A percentile compares a stretch with the other conserved stretches of the same genome.
These are phyloP conservation scores for Cephalopholis sonnerati DNA, from an alignment of 2,113 vertebrate genomes.

Conservation along the genomic window DNA sequence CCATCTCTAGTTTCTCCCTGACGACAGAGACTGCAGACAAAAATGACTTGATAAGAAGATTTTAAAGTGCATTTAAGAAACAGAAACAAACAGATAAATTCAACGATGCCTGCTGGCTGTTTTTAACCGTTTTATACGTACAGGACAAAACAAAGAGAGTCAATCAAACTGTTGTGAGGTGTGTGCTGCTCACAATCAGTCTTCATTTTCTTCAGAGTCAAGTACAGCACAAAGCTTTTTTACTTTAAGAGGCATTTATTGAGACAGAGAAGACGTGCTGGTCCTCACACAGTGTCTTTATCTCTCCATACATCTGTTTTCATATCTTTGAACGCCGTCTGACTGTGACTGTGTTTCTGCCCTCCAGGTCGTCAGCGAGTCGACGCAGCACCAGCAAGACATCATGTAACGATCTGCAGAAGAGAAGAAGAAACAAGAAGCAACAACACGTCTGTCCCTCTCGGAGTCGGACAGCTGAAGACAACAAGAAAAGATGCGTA, in stretches of 20 bases:
- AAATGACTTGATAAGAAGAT: no score
- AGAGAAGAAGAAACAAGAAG: background rate
- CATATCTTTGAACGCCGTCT: background rate
- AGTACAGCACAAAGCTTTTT: background rate
- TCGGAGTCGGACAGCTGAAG: background rate
- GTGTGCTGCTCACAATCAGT: no score
- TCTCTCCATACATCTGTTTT: background rate
- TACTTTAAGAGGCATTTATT: background rate
- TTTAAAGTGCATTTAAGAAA: background rate
- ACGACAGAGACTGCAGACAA: no score
- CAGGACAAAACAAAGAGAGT: background rate
- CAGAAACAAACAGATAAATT: background rate
- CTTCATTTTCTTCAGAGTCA: background rate
- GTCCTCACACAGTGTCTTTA: background rate
- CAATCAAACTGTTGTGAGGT: background rate
- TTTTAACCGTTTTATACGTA: background rate
- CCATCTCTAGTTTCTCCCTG: no score
- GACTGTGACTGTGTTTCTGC: background rate
- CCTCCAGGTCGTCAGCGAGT: conserved; percentile 81
- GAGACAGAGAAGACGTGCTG: background rate
- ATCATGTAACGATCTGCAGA: conserved; percentile 65
- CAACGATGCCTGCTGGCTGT: no score
- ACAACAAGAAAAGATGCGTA: conserved; percentile 1
- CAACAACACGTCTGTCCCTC: background rate
- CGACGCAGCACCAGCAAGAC: conserved; percentile 80